These are phyloP conservation scores for Gryllus longicercus DNA, from an alignment of 2,888 invertebrate species.

Conservation along the genomic window DNA sequence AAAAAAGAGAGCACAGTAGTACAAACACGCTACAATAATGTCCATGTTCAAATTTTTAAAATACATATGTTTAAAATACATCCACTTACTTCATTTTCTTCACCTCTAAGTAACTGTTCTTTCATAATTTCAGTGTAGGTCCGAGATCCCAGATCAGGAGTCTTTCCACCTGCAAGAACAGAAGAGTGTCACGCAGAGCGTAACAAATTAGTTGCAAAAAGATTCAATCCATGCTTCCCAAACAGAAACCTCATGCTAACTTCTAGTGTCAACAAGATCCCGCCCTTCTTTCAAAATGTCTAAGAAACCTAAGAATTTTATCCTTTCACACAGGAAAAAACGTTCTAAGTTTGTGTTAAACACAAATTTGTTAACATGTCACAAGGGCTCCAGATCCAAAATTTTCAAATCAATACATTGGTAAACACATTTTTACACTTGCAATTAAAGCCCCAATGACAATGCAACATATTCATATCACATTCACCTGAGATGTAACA, in stretches of 20 bases:
- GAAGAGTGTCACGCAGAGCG: conserved; percentile 21
- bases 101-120: conserved; percentile 85
- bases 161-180: conserved; percentile 86
- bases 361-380: conserved; percentile 1
- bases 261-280: neutral
- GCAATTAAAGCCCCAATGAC: neutral
- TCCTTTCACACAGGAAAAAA: neutral
- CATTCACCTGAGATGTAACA: neutral
- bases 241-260: neutral
- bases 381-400: neutral
- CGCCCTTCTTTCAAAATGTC: neutral
- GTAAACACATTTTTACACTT: neutral
- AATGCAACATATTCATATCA: neutral
- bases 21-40: no score
- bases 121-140: conserved; percentile 97
- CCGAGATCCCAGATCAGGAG: conserved; percentile 90
- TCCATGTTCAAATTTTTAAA: no score
- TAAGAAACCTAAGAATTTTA: neutral
- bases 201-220: neutral
- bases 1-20: neutral
- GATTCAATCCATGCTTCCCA: neutral
- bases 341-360: neutral
- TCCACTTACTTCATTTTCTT: conserved; percentile 82
- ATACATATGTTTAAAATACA: no score
- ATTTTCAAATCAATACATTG: neutral